Evolutionary conservation across 2,888 invertebrate species (phyloP), one percentile per base, ranked within the genome.

Genomic region (Temnothorax rugatulus): DNA sequence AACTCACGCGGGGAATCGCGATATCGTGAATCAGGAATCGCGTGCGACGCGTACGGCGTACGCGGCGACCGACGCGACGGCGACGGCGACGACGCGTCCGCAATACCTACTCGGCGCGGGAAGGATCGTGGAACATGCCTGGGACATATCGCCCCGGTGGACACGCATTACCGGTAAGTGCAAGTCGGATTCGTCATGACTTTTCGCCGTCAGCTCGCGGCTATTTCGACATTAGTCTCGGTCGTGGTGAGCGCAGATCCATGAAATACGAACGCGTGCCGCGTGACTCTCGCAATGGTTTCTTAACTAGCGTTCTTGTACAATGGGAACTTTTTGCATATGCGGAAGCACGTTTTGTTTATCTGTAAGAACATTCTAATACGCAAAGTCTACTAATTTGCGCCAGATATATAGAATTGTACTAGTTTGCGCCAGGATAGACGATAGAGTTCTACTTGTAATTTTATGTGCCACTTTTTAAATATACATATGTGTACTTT

Each of bases 131-230:
- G 61, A 64, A 9, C 38, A 44, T 47, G 66, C 9, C 71, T 59
- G 50, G 74, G 83, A 83, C 81, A 84, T 84, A 81, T 44, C 50
- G 57, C 29, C 47, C 5, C 29, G 66, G 82, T 52, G 77, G 66
- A 83, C 34, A 63, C 41, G 73, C 71, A 41, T 73, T 59, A 59
- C 44, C 34, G 85, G 88, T 89, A 84, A 61, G 89, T 75, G 63
- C 29, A 50, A 68, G 25, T 38, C 34, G 8, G 15, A 84, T 66
- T 38, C 44, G 34, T 61, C 52, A 64, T 44, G 75, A 69, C 61
- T 64, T 41, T 52, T 61, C 34, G 75, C 61, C 29, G n/a, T 15
- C 63, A 11, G 34, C n/a, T 13, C n/a, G 44, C 13, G 29, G 29
- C 41, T 54, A 54, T 77, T 41, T 77, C 9, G 52, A 41, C 54